Evolutionary conservation across 2,113 vertebrate species (phyloP), one percentile per base, ranked within the genome.

Genomic region (Bubo blakistoni): DNA sequence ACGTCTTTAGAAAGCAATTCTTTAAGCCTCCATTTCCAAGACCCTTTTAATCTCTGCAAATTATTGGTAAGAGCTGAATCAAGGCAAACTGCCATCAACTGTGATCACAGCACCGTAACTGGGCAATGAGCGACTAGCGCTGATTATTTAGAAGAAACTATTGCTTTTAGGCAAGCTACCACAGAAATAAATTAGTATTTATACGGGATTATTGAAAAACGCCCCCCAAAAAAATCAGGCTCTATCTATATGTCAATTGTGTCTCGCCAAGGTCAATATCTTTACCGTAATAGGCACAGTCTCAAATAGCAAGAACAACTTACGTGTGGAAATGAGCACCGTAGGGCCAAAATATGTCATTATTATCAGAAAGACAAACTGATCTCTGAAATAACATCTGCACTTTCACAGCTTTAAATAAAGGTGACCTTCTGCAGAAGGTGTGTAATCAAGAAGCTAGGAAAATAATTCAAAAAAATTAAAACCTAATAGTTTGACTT

Each of bases 1-100:
- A 5, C 29, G 8, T 74, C 95, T 94, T 94, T 47, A 80, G 94
- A 96, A 97, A 97, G 93, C 96, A 96, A 95, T 97, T 97, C 90
- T 71, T 94, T 51, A 86, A 96, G 32, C 55, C 73, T 90, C 81
- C 42, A 38, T 85, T 94, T 84, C 86, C 71, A 82, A 91, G 79
- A 59, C 90, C 79, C 69, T 97, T 98, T 97, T 97, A 97, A 97
- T 98, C 94, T 97, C 93, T 10, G 88, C 58, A 98, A 97, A 98
- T 97, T 74, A 67, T 70, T 36, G 42, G 30, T 86, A 79, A 97
- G 91, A 97, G 95, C 83, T 16, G 82, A 78, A 86, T 38, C 46
- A 20, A 96, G 96, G 94, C 85, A 71, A 90, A 69, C 83, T 62
- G 94, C 81, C 80, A n/a, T 91, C 92, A 87, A 2, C 86, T n/a